Conservation (phyloP, 2,113 vertebrate genomes). For the Bujurquina vittata region DNA sequence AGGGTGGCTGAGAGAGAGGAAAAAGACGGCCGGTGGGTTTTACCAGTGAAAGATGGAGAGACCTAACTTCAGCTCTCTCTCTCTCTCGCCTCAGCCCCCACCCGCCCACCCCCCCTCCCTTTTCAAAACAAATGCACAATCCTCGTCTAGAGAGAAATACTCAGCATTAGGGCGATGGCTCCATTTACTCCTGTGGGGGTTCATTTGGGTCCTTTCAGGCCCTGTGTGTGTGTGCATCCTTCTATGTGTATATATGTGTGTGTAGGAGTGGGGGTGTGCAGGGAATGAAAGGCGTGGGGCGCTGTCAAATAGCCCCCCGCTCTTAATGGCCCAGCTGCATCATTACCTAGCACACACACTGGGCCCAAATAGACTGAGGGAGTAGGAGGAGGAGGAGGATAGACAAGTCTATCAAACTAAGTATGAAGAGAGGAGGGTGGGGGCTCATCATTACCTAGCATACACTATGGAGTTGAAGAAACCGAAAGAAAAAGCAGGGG, state of each 20-base stretch:
- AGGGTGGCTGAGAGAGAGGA: slow-evolving; percentile 36
- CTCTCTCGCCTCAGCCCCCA: slow-evolving; percentile 8
- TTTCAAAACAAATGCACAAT: slow-evolving; percentile 74
- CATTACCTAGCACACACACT: slow-evolving; percentile 73
- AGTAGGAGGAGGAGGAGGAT: slow-evolving; percentile 54
- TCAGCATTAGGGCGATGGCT: slow-evolving; percentile 61
- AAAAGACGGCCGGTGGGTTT: slow-evolving; percentile 48
- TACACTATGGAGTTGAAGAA: slow-evolving; percentile 44
- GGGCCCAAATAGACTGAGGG: slow-evolving; percentile 67
- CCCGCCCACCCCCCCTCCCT: neutral
- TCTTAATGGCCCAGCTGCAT: slow-evolving; percentile 71
- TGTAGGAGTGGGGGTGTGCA: neutral
- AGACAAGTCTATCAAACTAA: slow-evolving; percentile 74
- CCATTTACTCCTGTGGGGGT: slow-evolving; percentile 76
- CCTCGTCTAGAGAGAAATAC: slow-evolving; percentile 65
- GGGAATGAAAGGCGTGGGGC: slow-evolving; percentile 67
- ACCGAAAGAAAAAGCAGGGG: slow-evolving; percentile 50
- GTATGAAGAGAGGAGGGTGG: slow-evolving; percentile 48
- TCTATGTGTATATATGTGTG: slow-evolving; percentile 5
- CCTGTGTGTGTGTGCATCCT: slow-evolving; percentile 31
- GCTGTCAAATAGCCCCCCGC: slow-evolving; percentile 75
- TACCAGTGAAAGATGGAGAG: slow-evolving; percentile 55
- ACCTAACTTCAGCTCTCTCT: slow-evolving; percentile 39
- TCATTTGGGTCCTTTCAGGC: slow-evolving; percentile 68
- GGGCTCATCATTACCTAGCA: slow-evolving; percentile 60